These are phyloP conservation scores for Argyra leucocephala DNA, from an alignment of 2,888 invertebrate species.

Conservation along the genomic window DNA sequence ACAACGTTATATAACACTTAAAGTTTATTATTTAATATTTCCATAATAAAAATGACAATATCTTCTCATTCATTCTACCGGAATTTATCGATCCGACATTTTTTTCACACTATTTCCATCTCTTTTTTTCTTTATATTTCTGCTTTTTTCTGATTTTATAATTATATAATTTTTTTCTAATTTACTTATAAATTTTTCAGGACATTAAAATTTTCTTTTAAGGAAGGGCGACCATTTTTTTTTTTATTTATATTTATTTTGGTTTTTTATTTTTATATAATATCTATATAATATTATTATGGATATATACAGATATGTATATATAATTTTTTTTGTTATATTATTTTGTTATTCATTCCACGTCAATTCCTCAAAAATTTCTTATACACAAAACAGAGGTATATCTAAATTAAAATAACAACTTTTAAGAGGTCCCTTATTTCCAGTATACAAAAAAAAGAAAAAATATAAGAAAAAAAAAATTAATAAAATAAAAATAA, in stretches of 20 bases:
- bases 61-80: too few relatives aligned
- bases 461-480: not conserved
- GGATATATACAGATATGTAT: too few relatives aligned
- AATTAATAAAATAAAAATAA: not conserved
- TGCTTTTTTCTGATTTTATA: not conserved
- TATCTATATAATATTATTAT: too few relatives aligned
- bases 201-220: not conserved
- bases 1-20: too few relatives aligned
- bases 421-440: not conserved
- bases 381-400: not conserved
- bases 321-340: not conserved
- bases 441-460: not conserved
- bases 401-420: slow-evolving; percentile 6
- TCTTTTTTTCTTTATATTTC: too few relatives aligned
- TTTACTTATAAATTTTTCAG: not conserved
- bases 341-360: not conserved
- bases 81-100: not conserved
- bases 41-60: too few relatives aligned
- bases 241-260: too few relatives aligned
- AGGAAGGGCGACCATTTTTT: not conserved
- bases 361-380: not conserved
- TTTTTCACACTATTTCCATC: too few relatives aligned
- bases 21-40: too few relatives aligned
- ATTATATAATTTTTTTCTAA: not conserved
- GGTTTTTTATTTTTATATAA: too few relatives aligned